phyloP scores from a whole-genome alignment of 2,113 vertebrate species.

The Melanocharis versteri region DNA sequence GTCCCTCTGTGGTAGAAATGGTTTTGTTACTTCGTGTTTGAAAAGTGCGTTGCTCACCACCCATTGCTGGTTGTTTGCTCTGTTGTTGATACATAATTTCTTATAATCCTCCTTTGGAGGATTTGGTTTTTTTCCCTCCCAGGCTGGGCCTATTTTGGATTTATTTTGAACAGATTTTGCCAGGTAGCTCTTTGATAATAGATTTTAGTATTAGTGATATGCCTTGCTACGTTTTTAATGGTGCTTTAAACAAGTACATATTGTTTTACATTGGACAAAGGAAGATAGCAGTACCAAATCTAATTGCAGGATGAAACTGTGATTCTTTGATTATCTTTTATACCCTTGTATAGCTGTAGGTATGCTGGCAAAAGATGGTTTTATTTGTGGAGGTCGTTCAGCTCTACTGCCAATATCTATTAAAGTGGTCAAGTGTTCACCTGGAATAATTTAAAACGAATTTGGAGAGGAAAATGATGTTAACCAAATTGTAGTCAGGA shows the following conservation, averaged over 20 bases:
- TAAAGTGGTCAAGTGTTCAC: not conserved
- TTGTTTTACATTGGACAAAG: not conserved
- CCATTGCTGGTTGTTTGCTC: not conserved
- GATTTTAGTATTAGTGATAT: not conserved
- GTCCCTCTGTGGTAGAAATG: not conserved
- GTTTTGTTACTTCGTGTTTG: not conserved
- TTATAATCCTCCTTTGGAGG: not conserved
- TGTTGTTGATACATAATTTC: not conserved
- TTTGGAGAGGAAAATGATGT: not conserved
- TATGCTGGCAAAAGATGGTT: not conserved
- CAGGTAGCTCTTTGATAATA: not conserved
- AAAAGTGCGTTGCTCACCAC: not conserved
- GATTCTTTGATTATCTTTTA: not conserved
- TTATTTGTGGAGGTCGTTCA: not conserved
- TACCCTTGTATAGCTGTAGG: not conserved
- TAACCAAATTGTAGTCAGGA: not conserved
- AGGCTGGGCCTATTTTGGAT: not conserved
- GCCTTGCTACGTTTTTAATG: not conserved
- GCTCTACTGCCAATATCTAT: not conserved
- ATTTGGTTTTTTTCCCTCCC: rapidly evolving
- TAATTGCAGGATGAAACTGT: rapidly evolving
- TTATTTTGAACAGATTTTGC: not conserved
- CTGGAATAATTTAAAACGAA: not conserved
- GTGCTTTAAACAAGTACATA: not conserved
- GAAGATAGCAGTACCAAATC: not conserved